Percentiles rank a stretch among this genome's conserved stretches.
Evolutionary conservation across 2,113 vertebrate species (phyloP).

Genomic region (Uria lomvia): DNA sequence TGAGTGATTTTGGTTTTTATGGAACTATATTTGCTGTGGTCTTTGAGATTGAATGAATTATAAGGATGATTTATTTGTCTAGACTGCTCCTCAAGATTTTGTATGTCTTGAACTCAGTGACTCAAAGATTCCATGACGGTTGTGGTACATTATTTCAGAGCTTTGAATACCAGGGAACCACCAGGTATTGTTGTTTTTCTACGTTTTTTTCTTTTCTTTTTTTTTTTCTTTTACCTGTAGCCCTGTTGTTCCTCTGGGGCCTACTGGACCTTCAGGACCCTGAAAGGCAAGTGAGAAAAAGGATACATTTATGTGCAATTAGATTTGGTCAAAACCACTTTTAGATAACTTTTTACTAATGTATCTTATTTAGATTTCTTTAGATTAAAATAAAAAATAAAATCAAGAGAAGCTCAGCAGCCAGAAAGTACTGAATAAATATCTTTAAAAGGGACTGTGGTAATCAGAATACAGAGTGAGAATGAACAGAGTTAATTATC

Average conservation of each 20-base stretch:
- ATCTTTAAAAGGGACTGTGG: background rate
- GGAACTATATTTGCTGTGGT: background rate
- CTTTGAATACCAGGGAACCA: background rate
- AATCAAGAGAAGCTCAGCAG: background rate
- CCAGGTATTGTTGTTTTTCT: background rate
- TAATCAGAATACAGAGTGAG: background rate
- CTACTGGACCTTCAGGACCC: constrained; percentile 84
- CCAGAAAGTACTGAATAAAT: background rate
- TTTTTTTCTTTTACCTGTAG: constrained; percentile 76
- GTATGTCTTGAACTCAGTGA: background rate
- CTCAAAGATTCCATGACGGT: background rate
- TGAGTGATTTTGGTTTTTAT: background rate
- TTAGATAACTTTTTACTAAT: background rate
- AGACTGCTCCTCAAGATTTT: background rate
- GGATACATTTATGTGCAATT: background rate
- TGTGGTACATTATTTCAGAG: background rate
- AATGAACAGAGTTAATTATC: background rate
- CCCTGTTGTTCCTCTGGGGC: constrained; percentile 81
- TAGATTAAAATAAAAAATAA: background rate
- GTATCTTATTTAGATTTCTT: background rate
- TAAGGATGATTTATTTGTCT: background rate
- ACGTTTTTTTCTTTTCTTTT: rapidly evolving
- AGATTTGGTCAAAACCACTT: background rate
- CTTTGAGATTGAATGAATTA: background rate
- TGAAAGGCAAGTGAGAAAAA: constrained; percentile 42